Evolutionary conservation across 1,140 invertebrate species (phyloP).

Genomic region (Oryctes rhinoceros): DNA sequence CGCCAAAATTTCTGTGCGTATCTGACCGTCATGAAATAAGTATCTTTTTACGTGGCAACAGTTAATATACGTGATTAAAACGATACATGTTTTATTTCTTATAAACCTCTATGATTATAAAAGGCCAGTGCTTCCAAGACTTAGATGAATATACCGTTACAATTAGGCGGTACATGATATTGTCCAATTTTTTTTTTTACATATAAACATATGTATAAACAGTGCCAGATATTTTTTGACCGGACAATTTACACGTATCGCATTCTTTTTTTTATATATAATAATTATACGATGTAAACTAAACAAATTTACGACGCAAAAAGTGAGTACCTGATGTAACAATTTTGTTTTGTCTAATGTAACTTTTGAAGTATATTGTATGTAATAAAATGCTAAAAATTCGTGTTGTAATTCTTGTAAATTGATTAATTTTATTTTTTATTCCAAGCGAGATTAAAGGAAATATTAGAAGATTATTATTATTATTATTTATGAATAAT

Average conservation of each 20-base stretch:
- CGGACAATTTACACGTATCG: not conserved
- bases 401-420: not conserved
- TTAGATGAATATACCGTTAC: not conserved
- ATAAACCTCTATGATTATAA: too few relatives aligned
- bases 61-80: too few relatives aligned
- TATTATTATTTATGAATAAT: not conserved
- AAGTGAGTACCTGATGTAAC: slow-evolving; percentile 22
- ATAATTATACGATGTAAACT: not conserved
- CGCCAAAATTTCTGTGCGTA: too few relatives aligned
- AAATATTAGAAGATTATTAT: not conserved
- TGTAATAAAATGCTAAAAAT: slow-evolving; percentile 13
- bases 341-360: not conserved
- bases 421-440: not conserved
- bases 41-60: too few relatives aligned
- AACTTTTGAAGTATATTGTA: not conserved
- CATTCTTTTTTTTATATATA: not conserved
- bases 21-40: too few relatives aligned
- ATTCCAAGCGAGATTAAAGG: not conserved
- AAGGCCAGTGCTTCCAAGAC: slow-evolving; percentile 12
- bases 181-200: not conserved
- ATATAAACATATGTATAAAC: not conserved
- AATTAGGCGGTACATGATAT: not conserved
- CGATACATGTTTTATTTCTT: too few relatives aligned
- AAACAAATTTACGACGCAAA: not conserved
- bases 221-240: not conserved